A percentile compares a stretch with the other conserved stretches of the same genome.
These are phyloP conservation scores for Lepidocyrtoides sp. DNA, from an alignment of 2,888 invertebrate genomes.

Conservation along the genomic window DNA sequence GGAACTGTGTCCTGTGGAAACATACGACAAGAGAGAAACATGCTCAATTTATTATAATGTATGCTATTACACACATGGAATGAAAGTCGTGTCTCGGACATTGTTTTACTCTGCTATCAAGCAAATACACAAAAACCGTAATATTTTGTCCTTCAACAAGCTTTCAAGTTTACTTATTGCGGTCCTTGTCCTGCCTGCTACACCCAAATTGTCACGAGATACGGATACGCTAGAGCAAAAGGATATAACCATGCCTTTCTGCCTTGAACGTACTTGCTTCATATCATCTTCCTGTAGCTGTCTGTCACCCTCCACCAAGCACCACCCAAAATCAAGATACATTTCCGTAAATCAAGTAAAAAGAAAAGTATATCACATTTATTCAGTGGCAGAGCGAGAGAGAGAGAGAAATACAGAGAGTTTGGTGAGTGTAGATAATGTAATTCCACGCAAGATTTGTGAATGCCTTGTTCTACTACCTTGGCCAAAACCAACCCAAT, in stretches of 20 bases:
- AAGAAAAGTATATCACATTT: slow-evolving; percentile 29
- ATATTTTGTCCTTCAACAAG: slow-evolving; percentile 40
- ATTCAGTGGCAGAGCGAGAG: not conserved
- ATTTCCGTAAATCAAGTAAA: slow-evolving; percentile 38
- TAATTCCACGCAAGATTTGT: slow-evolving; percentile 1
- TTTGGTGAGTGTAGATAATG: slow-evolving; percentile 30
- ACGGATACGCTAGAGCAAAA: no score
- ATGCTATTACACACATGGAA: slow-evolving; percentile 23
- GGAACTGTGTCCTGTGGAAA: not conserved
- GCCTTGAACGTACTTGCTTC: not conserved
- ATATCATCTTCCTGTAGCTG: slow-evolving; percentile 8
- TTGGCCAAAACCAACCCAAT: slow-evolving; percentile 1
- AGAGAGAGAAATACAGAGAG: not conserved
- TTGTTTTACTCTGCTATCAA: not conserved
- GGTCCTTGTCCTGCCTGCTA: not conserved
- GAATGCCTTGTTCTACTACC: not conserved
- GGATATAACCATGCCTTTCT: no score
- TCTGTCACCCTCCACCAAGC: slow-evolving; percentile 37
- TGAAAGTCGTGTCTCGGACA: slow-evolving; percentile 6
- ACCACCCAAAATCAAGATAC: slow-evolving; percentile 41
- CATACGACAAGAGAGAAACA: slow-evolving; percentile 1
- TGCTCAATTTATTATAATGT: slow-evolving; percentile 36
- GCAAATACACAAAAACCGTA: not conserved
- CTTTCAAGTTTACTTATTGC: slow-evolving; percentile 12
- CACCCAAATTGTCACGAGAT: slow-evolving; percentile 1